A percentile compares a stretch with the other conserved stretches of the same genome.
These are phyloP conservation scores for Blastomussa wellsi DNA, from an alignment of 92 coral and sea anemone species.

Conservation along the genomic window DNA sequence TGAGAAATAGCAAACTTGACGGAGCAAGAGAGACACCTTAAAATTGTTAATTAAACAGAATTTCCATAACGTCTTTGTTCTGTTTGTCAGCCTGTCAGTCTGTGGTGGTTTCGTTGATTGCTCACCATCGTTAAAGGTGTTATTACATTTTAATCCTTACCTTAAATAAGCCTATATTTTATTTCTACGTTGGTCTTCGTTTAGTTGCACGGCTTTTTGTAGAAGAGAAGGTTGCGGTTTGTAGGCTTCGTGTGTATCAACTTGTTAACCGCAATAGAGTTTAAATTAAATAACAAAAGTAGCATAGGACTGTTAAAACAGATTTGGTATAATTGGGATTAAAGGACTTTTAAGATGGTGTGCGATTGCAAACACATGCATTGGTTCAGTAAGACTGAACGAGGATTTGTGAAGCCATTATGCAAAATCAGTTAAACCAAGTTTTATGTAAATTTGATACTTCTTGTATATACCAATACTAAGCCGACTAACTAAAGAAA, in stretches of 20 bases:
- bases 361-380: not conserved
- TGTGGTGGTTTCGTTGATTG: conserved; percentile 5
- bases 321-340: not conserved
- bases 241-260: not conserved
- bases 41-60: not conserved
- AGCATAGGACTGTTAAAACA: not conserved
- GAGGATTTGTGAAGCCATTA: not conserved
- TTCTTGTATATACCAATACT: not conserved
- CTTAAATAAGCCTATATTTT: not conserved
- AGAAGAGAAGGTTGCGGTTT: not conserved
- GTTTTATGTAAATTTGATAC: not conserved
- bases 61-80: conserved; percentile 4
- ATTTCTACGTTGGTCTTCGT: not conserved
- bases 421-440: not conserved
- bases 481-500: not conserved
- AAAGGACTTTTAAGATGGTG: too few relatives aligned
- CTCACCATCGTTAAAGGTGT: not conserved
- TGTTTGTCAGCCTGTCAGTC: not conserved
- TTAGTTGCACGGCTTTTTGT: not conserved
- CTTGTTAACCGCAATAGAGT: not conserved
- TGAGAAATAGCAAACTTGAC: not conserved
- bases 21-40: not conserved
- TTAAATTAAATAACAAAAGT: not conserved
- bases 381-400: not conserved
- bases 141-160: not conserved